Evolutionary conservation across 92 coral and sea anemone genomes (phyloP), one percentile per base, ranked within the genome.

Genomic region (Micromussa lordhowensis): DNA sequence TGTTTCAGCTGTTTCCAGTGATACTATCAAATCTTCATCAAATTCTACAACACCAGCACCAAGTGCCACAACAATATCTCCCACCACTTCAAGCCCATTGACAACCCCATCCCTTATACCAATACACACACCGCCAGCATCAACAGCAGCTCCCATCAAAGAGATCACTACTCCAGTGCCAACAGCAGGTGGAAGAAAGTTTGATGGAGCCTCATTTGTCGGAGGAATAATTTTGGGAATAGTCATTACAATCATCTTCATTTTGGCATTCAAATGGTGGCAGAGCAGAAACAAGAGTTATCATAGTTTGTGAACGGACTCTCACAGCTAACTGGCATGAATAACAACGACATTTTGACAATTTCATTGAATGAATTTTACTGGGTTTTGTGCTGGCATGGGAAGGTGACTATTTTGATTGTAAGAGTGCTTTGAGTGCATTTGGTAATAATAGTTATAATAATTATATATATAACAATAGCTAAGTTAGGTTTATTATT

Each of bases 151-250:
- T n/a, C n/a, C n/a, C n/a, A n/a, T n/a, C n/a, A n/a, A n/a, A n/a
- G n/a, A n/a, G n/a, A n/a, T n/a, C n/a, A n/a, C n/a, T n/a, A n/a
- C n/a, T n/a, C n/a, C n/a, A n/a, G n/a, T n/a, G n/a, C n/a, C n/a
- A n/a, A n/a, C 40, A 44, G 9, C 40, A 11, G 48, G 64, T 79
- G 86, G 93, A 18, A 80, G 95, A 29, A 91, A 88, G 58, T 97
- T 97, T 88, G 99, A 97, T 91, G 94, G 88, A 40, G 97, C 92
- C 12, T 95, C 99, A 35, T 97, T 97, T 87, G 84, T 96, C 90
- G 99, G 99, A 82, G 99, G 99, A 19, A 94, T 97, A 32, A 90
- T 97, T 35, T 95, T 97, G 87, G 98, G 98, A 1, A 64, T 92
- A 36, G 91, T 92, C 19, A 35, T 97, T 3, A 63, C 91, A 9